These are phyloP conservation scores for Lepidurus arcticus DNA, from an alignment of 1,140 invertebrate genomes.

Conservation along the genomic window DNA sequence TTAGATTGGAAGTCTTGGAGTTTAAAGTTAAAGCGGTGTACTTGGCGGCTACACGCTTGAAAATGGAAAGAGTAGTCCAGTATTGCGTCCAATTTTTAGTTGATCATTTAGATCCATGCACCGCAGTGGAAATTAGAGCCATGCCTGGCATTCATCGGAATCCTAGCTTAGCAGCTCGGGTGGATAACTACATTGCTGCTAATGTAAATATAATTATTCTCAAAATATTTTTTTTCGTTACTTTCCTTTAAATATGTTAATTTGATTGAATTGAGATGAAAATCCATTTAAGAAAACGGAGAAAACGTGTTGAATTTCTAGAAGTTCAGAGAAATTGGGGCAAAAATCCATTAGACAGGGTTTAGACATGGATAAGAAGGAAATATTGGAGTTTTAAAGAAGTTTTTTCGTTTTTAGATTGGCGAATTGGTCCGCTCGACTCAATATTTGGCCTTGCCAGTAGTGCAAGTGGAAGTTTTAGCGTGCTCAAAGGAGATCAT, in stretches of 20 bases:
- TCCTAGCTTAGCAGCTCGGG: conserved; percentile 54
- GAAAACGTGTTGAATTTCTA: too few species aligned
- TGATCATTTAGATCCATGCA: conserved; percentile 58
- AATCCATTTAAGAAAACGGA: too few species aligned
- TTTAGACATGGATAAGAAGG: too few species aligned
- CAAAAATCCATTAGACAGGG: too few species aligned
- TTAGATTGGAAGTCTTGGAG: conserved; percentile 52
- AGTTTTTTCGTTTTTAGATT: conserved; percentile 48
- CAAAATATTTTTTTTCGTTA: not conserved
- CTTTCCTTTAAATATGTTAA: not conserved
- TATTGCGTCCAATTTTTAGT: conserved; percentile 66
- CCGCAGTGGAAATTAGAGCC: conserved; percentile 63
- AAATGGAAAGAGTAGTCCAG: conserved; percentile 62
- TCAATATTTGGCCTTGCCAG: conserved; percentile 38
- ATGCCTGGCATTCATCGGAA: conserved; percentile 60
- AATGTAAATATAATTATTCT: conserved; percentile 48
- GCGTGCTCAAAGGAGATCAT: conserved; percentile 59
- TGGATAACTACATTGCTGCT: conserved; percentile 65
- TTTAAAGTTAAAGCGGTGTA: conserved; percentile 65
- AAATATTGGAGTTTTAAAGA: not conserved
- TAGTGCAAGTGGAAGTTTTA: conserved; percentile 53
- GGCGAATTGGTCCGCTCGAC: conserved; percentile 52
- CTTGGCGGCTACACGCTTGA: conserved; percentile 62
- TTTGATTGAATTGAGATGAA: not conserved
- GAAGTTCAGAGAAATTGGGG: too few species aligned